Conservation (phyloP, 2,888 invertebrate species). For the Mythimna lalbum region DNA sequence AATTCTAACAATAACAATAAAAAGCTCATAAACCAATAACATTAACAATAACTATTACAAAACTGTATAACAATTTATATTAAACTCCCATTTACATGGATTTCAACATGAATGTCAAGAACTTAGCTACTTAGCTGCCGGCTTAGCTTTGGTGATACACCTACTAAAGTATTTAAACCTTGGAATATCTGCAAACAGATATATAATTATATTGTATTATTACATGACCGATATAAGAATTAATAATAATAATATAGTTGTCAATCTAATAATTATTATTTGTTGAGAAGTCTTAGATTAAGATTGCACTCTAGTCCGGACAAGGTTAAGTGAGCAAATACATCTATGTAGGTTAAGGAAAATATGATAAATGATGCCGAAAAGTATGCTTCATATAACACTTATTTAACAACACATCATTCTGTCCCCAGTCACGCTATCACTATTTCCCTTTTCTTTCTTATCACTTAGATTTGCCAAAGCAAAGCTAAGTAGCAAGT, state of each 20-base stretch:
- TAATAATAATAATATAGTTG: conserved; percentile 45
- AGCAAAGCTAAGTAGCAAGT: no score
- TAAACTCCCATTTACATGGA: conserved; percentile 15
- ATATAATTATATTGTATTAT: conserved; percentile 24
- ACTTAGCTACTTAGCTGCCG: conserved; percentile 24
- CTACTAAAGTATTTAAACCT: conserved; percentile 36
- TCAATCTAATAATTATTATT: conserved; percentile 27
- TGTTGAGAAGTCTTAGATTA: conserved; percentile 10
- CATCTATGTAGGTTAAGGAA: no score
- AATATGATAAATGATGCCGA: no score
- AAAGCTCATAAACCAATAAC: neutral
- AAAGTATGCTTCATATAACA: no score
- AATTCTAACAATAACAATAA: neutral
- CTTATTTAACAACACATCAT: no score
- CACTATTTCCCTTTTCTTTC: no score
- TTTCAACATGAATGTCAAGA: conserved; percentile 37
- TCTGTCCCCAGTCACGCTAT: no score
- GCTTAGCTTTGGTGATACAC: neutral
- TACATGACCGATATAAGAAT: conserved; percentile 30
- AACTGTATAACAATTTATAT: conserved; percentile 21
- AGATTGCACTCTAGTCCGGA: conserved; percentile 6
- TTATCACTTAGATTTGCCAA: no score
- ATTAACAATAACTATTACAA: conserved; percentile 10
- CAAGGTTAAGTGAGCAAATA: conserved; percentile 35
- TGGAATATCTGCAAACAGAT: conserved; percentile 31